A percentile compares a stretch with the other conserved stretches of the same genome.
Conservation (phyloP, 2,113 vertebrate genomes). For the Chiloscyllium plagiosum region DNA sequence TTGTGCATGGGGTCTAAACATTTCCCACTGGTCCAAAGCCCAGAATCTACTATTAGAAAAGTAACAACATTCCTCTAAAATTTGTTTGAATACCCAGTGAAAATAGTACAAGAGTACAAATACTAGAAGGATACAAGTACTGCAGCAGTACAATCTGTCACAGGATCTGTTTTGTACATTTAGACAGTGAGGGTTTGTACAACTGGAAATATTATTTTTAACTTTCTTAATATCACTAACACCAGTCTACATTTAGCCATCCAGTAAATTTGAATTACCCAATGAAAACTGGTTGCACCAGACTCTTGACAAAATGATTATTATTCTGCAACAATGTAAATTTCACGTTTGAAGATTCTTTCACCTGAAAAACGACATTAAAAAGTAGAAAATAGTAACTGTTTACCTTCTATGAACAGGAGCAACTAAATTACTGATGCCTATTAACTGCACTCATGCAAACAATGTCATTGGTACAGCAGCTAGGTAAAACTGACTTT, state of each 20-base stretch:
- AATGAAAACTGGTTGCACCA: constrained; percentile 36
- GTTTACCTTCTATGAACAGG: constrained; percentile 52
- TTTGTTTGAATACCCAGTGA: constrained; percentile 18
- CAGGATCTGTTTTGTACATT: constrained; percentile 21
- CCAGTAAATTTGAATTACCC: constrained; percentile 33
- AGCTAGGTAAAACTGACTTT: constrained; percentile 98
- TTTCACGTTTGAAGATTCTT: constrained; percentile 22
- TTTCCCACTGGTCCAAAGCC: constrained; percentile 5
- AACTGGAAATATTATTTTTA: constrained; percentile 8
- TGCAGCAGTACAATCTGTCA: constrained; percentile 17
- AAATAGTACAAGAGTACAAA: not conserved
- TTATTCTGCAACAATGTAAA: constrained; percentile 27
- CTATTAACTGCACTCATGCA: constrained; percentile 71
- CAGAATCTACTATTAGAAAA: not conserved
- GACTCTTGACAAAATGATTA: constrained; percentile 35
- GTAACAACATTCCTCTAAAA: not conserved
- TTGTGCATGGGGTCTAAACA: constrained; percentile 15
- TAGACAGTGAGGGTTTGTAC: not conserved
- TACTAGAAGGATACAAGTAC: not conserved
- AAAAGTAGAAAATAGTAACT: constrained; percentile 36
- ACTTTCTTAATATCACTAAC: constrained; percentile 7
- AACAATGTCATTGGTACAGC: constrained; percentile 90
- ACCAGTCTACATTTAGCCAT: constrained; percentile 6
- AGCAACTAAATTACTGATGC: constrained; percentile 76
- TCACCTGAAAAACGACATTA: constrained; percentile 19